phyloP scores from a whole-genome alignment of 2,888 invertebrate genomes.

The Hoplodrina blanda region DNA sequence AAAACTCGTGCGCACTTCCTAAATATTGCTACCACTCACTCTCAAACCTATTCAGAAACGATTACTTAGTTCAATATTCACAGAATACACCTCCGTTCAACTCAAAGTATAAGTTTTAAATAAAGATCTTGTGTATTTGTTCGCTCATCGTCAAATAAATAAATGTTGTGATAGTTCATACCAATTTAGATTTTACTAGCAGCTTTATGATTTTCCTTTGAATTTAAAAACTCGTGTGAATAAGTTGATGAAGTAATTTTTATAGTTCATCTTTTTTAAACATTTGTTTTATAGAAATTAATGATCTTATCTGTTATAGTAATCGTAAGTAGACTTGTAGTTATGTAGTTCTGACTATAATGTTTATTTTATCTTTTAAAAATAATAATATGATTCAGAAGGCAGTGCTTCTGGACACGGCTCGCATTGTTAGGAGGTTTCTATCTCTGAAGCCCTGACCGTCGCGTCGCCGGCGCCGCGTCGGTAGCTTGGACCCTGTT shows the following conservation, averaged over 20 bases:
- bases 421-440: no score
- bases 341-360: neutral
- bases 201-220: slow-evolving; percentile 44
- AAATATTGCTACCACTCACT: slow-evolving; percentile 43
- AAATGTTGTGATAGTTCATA: slow-evolving; percentile 58
- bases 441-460: no score
- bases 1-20: slow-evolving; percentile 24
- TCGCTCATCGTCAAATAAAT: slow-evolving; percentile 57
- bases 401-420: no score
- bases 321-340: neutral
- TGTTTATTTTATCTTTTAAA: slow-evolving; percentile 13
- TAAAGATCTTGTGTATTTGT: slow-evolving; percentile 54
- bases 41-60: slow-evolving; percentile 36
- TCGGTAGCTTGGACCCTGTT: no score
- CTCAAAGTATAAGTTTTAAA: slow-evolving; percentile 21
- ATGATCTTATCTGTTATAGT: slow-evolving; percentile 8
- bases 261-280: slow-evolving; percentile 25
- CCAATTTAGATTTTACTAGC: slow-evolving; percentile 43
- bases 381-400: no score
- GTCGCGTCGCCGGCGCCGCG: no score
- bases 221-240: slow-evolving; percentile 21
- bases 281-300: slow-evolving; percentile 29
- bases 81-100: slow-evolving; percentile 21
- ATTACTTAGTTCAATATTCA: slow-evolving; percentile 42
- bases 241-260: slow-evolving; percentile 20